Evolutionary conservation across 1,140 invertebrate species (phyloP).

Genomic region (Phymorhynchus buccinoides): DNA sequence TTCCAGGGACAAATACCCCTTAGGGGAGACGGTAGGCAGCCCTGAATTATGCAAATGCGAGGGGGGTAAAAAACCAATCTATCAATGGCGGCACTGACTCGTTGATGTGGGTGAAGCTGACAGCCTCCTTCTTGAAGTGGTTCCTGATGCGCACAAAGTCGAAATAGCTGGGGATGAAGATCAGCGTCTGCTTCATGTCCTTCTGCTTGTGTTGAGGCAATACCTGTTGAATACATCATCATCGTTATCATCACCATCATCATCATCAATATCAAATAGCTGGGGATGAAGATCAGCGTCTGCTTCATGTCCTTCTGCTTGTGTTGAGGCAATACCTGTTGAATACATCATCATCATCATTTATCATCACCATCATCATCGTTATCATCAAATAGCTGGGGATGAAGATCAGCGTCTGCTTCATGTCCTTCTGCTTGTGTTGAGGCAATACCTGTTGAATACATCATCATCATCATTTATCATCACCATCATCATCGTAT

Average conservation of each 20-base stretch:
- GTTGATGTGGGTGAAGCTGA: slow-evolving; percentile 82
- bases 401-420: slow-evolving; percentile 91
- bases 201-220: slow-evolving; percentile 86
- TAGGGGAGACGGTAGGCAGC: too few species aligned
- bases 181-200: slow-evolving; percentile 88
- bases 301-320: slow-evolving; percentile 85
- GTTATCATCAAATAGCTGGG: slow-evolving; percentile 83
- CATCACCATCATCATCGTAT: too few species aligned
- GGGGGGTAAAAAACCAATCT: too few species aligned
- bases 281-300: slow-evolving; percentile 92
- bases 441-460: slow-evolving; percentile 86
- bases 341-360: not conserved
- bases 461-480: too few species aligned
- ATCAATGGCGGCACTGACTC: too few species aligned
- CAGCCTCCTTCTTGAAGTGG: slow-evolving; percentile 90
- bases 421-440: slow-evolving; percentile 84
- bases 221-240: slow-evolving; percentile 74
- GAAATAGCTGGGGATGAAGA: slow-evolving; percentile 95
- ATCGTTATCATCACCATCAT: not conserved
- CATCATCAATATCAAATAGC: slow-evolving; percentile 81
- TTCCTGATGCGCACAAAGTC: slow-evolving; percentile 94
- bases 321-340: slow-evolving; percentile 84
- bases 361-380: too few species aligned
- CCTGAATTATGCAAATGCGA: too few species aligned
- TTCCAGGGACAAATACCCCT: too few species aligned